Evolutionary conservation across 2,888 invertebrate species (phyloP).

Genomic region (Pheosia tremula): DNA sequence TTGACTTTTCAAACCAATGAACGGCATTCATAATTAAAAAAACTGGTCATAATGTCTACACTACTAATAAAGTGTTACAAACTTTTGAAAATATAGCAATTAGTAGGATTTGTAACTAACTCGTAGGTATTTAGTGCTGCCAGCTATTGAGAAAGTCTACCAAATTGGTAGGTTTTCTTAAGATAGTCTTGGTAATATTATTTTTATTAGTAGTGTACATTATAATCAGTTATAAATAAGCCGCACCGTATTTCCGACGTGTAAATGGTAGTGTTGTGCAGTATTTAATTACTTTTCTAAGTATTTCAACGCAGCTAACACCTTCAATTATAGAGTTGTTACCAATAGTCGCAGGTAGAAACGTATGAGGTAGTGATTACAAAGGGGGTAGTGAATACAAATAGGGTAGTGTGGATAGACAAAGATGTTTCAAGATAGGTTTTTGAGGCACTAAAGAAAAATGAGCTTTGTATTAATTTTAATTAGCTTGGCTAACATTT

Average conservation of each 20-base stretch:
- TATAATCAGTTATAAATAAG: background rate
- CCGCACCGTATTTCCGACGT: conserved; percentile 4
- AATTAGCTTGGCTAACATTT: background rate
- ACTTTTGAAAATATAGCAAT: background rate
- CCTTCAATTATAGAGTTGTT: background rate
- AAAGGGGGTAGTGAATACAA: background rate
- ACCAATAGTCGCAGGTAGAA: background rate
- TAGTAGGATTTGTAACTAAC: background rate
- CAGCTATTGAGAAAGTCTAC: background rate
- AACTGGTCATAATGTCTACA: conserved; percentile 33
- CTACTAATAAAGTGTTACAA: conserved; percentile 10
- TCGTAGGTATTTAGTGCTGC: background rate
- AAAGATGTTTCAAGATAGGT: background rate
- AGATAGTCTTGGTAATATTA: background rate
- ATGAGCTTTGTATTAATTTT: background rate
- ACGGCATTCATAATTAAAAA: conserved; percentile 18
- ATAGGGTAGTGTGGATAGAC: background rate
- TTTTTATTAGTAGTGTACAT: background rate
- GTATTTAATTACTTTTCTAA: background rate
- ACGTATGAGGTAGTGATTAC: background rate
- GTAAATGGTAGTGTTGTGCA: background rate
- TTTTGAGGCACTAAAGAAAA: no score
- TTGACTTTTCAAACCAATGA: conserved; percentile 3
- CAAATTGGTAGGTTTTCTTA: background rate
- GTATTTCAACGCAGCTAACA: background rate